A percentile compares a stretch with the other conserved stretches of the same genome.
Evolutionary conservation across 2,888 invertebrate genomes (phyloP).

Genomic region (Polietes domitor): DNA sequence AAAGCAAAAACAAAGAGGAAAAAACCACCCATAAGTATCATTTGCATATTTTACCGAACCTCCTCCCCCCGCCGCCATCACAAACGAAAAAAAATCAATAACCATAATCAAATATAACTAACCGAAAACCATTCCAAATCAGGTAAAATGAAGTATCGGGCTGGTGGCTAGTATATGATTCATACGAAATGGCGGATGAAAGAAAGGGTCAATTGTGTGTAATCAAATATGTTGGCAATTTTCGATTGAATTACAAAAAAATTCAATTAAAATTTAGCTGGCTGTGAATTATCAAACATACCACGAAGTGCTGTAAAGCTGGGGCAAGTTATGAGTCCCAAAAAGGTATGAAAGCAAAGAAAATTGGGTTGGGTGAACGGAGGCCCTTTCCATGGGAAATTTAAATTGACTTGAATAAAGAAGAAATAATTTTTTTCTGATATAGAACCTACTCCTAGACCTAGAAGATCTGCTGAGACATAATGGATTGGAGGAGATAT

Average conservation of each 20-base stretch:
- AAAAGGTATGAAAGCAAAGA: background rate
- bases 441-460: too few species aligned
- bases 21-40: slow-evolving; percentile 52
- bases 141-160: slow-evolving; percentile 12
- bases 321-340: too few species aligned
- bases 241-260: slow-evolving; percentile 52
- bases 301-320: background rate
- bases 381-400: too few species aligned
- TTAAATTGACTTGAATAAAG: too few species aligned
- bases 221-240: slow-evolving; percentile 67
- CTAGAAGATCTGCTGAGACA: too few species aligned
- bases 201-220: slow-evolving; percentile 64
- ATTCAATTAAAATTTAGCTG: slow-evolving; percentile 65
- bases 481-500: too few species aligned
- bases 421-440: too few species aligned
- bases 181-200: background rate
- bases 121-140: slow-evolving; percentile 48
- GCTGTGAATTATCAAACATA: slow-evolving; percentile 44
- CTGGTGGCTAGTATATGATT: background rate
- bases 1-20: slow-evolving; percentile 20
- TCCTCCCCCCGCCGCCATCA: background rate
- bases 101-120: slow-evolving; percentile 64
- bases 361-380: too few species aligned
- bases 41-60: slow-evolving; percentile 45
- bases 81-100: slow-evolving; percentile 60